phyloP scores from a whole-genome alignment of 2,797 vertebrate genomes.

The Thaleichthys pacificus region DNA sequence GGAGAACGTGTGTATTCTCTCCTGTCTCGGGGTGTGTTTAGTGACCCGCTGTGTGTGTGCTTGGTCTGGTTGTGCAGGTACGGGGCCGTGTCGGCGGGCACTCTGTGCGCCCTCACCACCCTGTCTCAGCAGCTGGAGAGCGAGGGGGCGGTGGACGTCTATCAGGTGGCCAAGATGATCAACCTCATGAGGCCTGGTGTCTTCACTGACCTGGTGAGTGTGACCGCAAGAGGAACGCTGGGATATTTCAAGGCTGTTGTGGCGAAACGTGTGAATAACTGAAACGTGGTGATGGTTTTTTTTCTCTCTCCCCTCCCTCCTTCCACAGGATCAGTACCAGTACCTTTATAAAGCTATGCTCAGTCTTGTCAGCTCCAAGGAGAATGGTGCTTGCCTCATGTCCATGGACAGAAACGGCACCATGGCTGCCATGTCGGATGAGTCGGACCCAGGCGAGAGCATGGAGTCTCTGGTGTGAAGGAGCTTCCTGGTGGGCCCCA shows the following conservation, averaged over 20 bases:
- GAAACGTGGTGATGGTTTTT: not conserved
- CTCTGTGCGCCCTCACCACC: conserved; percentile 86
- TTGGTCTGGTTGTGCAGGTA: conserved; percentile 69
- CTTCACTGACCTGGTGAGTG: conserved; percentile 89
- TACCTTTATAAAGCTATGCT: conserved; percentile 94
- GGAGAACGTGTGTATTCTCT: conserved; percentile 19
- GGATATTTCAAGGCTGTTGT: not conserved
- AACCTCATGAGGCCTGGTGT: conserved; percentile 92
- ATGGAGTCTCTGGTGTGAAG: conserved; percentile 91
- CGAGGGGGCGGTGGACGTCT: conserved; percentile 87
- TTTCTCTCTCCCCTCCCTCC: not conserved
- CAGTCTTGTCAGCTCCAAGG: conserved; percentile 89
- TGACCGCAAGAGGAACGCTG: not conserved
- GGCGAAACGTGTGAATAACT: not conserved
- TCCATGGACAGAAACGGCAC: conserved; percentile 86
- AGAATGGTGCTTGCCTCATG: conserved; percentile 79
- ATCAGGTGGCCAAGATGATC: conserved; percentile 94
- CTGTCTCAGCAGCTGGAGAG: conserved; percentile 89
- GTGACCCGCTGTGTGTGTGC: not conserved
- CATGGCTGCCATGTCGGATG: conserved; percentile 78
- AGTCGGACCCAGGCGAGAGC: conserved; percentile 89
- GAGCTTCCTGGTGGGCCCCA: not conserved
- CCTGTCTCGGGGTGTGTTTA: not conserved
- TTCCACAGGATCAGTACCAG: conserved; percentile 88
- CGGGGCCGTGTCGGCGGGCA: conserved; percentile 87